Evolutionary conservation across 2,113 vertebrate species (phyloP).

Genomic region (Coreoperca whiteheadi): DNA sequence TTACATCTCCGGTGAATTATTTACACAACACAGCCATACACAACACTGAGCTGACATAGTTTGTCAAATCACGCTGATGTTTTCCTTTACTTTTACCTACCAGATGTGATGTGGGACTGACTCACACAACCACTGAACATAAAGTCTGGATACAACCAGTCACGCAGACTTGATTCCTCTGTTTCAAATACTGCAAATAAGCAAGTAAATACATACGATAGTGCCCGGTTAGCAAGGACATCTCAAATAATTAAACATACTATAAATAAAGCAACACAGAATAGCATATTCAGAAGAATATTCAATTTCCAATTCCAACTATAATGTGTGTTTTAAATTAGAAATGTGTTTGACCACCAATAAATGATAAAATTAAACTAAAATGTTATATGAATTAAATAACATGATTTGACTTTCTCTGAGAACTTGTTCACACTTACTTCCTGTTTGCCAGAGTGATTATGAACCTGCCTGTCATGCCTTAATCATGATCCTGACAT

Average conservation of each 20-base stretch:
- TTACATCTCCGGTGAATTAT: constrained; percentile 73
- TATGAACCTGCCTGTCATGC: neutral
- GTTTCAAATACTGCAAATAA: neutral
- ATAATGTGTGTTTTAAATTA: neutral
- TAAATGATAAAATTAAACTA: neutral
- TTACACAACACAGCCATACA: constrained; percentile 51
- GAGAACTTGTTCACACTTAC: neutral
- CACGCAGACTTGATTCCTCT: neutral
- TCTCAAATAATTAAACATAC: neutral
- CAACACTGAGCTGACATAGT: constrained; percentile 39
- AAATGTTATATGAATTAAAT: neutral
- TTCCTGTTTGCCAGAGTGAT: neutral
- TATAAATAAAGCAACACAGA: neutral
- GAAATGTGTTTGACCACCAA: neutral
- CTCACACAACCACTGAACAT: constrained; percentile 15
- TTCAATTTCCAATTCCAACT: neutral
- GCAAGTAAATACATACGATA: neutral
- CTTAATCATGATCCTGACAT: neutral
- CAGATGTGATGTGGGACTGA: constrained; percentile 42
- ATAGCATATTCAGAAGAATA: neutral
- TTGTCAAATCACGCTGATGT: constrained; percentile 50
- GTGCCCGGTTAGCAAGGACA: neutral
- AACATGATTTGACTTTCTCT: neutral
- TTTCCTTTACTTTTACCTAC: constrained; percentile 41
- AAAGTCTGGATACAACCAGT: constrained; percentile 33